phyloP scores from a whole-genome alignment of 2,888 invertebrate species.

The Petrolisthes cinctipes region DNA sequence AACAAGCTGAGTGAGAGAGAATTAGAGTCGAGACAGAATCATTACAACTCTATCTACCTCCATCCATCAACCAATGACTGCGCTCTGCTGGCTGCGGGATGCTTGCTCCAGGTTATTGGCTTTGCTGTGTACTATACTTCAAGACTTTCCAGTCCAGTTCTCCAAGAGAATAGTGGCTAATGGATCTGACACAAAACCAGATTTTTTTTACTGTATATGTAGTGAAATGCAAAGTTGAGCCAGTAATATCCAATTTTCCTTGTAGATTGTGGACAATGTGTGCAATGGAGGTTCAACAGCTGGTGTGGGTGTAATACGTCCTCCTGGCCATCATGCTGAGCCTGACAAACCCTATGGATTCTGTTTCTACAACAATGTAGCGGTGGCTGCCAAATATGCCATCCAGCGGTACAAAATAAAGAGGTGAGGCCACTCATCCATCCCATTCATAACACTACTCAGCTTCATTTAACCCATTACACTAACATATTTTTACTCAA shows the following conservation, averaged over 20 bases:
- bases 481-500: neutral
- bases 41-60: conserved; percentile 67
- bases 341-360: conserved; percentile 84
- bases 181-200: too few relatives aligned
- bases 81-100: conserved; percentile 82
- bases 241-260: neutral
- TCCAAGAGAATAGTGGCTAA: too few relatives aligned
- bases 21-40: conserved; percentile 69
- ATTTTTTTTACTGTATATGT: too few relatives aligned
- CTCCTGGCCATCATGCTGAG: conserved; percentile 93
- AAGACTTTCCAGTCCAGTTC: too few relatives aligned
- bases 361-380: conserved; percentile 90
- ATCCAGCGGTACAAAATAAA: conserved; percentile 75
- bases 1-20: conserved; percentile 71
- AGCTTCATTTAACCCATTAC: neutral
- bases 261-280: conserved; percentile 78
- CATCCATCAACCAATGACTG: conserved; percentile 72
- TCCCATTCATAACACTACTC: neutral
- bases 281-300: conserved; percentile 79
- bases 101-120: conserved; percentile 76
- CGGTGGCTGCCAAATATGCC: conserved; percentile 84
- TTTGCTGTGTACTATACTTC: too few relatives aligned
- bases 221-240: too few relatives aligned
- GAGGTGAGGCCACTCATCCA: conserved; percentile 71
- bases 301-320: conserved; percentile 87